phyloP scores from a whole-genome alignment of 2,113 vertebrate genomes.

The Ia io region DNA sequence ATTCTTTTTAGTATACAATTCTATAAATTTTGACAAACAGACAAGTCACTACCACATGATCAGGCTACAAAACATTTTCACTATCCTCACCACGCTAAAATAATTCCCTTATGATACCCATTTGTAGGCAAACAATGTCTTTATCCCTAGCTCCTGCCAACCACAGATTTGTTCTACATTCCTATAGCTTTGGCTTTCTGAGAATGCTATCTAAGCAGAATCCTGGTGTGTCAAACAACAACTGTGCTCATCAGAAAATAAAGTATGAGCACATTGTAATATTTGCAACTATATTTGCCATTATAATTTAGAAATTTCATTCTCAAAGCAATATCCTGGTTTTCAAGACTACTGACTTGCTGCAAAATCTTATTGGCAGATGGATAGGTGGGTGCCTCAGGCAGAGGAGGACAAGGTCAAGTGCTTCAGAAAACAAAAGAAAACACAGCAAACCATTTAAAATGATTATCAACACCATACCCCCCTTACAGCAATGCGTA shows the following conservation, averaged over 20 bases:
- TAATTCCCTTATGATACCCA: background rate
- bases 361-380: background rate
- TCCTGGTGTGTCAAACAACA: background rate
- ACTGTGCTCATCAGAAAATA: slow-evolving; percentile 46
- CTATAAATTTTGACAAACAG: background rate
- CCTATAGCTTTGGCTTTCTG: background rate
- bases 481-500: background rate
- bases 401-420: background rate
- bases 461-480: background rate
- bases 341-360: background rate
- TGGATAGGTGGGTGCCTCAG: background rate
- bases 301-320: background rate
- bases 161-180: background rate
- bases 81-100: background rate
- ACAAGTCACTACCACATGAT: background rate
- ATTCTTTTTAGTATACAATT: background rate
- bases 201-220: background rate
- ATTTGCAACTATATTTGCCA: background rate
- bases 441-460: background rate
- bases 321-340: background rate
- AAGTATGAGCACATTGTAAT: background rate
- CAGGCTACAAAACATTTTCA: background rate
- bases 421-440: background rate
- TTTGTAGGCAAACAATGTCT: background rate
- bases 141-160: background rate